A percentile compares a stretch with the other conserved stretches of the same genome.
These are phyloP conservation scores for Prunella fulvescens DNA, from an alignment of 2,113 vertebrate species.

Conservation along the genomic window DNA sequence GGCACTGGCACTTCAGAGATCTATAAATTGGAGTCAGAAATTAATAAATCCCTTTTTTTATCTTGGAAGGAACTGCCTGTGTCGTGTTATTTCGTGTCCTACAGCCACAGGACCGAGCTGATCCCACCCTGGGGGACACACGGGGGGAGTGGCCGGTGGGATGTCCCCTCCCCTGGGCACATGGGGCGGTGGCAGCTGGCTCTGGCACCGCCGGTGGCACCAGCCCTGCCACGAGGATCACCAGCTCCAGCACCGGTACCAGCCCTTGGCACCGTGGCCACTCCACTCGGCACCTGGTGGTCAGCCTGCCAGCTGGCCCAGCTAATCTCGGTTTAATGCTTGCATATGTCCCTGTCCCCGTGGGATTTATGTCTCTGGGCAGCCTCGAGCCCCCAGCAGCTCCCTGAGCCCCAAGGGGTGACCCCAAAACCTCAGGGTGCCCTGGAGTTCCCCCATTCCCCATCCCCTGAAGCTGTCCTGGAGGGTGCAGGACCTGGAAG, in stretches of 20 bases:
- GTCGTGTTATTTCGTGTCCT: too few species aligned
- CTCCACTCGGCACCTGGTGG: not conserved
- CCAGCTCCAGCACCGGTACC: not conserved
- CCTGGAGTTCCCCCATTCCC: rapidly evolving
- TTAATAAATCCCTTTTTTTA: too few species aligned
- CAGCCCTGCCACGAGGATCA: not conserved
- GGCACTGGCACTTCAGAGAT: too few species aligned
- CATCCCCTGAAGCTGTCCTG: rapidly evolving
- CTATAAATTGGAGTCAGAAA: too few species aligned
- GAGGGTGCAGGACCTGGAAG: not conserved
- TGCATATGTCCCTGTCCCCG: not conserved
- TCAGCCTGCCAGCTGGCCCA: not conserved
- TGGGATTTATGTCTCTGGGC: not conserved
- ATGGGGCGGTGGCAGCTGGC: too few species aligned
- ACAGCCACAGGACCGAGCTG: too few species aligned
- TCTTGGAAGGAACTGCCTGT: too few species aligned
- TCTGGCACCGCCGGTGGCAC: too few species aligned
- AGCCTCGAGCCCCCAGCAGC: not conserved
- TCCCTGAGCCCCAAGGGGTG: not conserved
- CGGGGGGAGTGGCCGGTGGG: too few species aligned
- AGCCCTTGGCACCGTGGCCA: not conserved
- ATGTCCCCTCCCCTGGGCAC: too few species aligned
- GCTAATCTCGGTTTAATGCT: not conserved
- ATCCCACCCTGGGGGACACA: too few species aligned
- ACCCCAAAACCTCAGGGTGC: not conserved